Evolutionary conservation across 2,888 invertebrate genomes (phyloP), one percentile per base, ranked within the genome.

Genomic region (Atethmia centrago): DNA sequence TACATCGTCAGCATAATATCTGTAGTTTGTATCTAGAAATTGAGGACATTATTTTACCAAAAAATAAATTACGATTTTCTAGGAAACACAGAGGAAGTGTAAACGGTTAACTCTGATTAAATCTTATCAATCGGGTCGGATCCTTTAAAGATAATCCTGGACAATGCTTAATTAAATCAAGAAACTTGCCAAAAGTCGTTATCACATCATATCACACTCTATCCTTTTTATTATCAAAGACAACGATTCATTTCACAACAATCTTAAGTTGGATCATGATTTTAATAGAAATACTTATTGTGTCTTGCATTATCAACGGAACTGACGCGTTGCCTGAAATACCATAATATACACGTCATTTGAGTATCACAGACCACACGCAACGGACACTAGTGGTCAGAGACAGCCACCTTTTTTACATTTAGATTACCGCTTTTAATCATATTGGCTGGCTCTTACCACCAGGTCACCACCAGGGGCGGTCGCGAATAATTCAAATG

Each of bases 191-290:
- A 53, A 56, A 42, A 36, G 21, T 31, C 16, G 42, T 74, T 77
- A 77, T 80, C 75, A 36, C 9, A 51, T 45, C 49, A 2, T 36
- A n/a, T n/a, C n/a, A n/a, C 36, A 3, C 36, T 45, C 55, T 25
- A n/a, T 42, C 28, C 28, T 51, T 36, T 56, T 47, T 31, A 31
- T 16, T 31, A 71, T 71, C 58, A 63, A 53, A 56, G 31, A 51
- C 72, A 79, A 28, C n/a, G 28, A 55, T 53, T 40, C 0, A 70
- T 71, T 79, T 79, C 68, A 40, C 31, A 36, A 77, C 77, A 66
- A 74, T 74, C 77, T 49, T 5, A 45, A 36, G 45, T 61, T 79
- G 55, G 71, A 76, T 76, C 76, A 45, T 8, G 12, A 10, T 21
- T 49, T n/a, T 21, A 51, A 59, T 49, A 47, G 47, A 28, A 61